Evolutionary conservation across 2,113 vertebrate species (phyloP).

Genomic region (Danio rerio): DNA sequence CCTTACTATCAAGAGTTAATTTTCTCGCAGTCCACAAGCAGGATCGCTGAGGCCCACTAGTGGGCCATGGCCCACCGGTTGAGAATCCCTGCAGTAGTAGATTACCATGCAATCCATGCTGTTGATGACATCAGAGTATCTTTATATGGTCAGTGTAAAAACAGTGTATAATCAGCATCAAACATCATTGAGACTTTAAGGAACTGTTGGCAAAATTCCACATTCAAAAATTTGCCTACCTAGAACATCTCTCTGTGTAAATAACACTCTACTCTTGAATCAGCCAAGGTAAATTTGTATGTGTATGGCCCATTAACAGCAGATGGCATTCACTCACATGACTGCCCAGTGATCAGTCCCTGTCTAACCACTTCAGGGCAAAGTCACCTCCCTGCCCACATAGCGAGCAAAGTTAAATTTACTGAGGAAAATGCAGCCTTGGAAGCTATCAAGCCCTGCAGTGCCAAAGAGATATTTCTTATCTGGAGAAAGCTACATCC

Average conservation of each 20-base stretch:
- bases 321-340: slow-evolving; percentile 37
- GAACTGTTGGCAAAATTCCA: not conserved
- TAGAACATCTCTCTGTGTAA: not conserved
- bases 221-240: not conserved
- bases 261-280: not conserved
- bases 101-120: no score
- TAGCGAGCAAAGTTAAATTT: not conserved
- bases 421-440: not conserved
- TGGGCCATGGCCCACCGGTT: no score
- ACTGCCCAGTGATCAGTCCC: slow-evolving; percentile 31
- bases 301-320: slow-evolving; percentile 40
- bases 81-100: no score
- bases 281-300: slow-evolving; percentile 2
- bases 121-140: no score
- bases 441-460: not conserved
- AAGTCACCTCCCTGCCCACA: slow-evolving; percentile 20
- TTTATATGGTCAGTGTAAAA: not conserved
- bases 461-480: not conserved
- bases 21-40: no score
- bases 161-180: no score
- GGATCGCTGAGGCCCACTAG: no score
- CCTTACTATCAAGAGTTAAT: no score
- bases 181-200: not conserved
- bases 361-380: slow-evolving; percentile 21
- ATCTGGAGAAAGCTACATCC: not conserved